Base-by-base conservation (phyloP, 2,113 vertebrate species). In the Accipiter cooperii region DNA sequence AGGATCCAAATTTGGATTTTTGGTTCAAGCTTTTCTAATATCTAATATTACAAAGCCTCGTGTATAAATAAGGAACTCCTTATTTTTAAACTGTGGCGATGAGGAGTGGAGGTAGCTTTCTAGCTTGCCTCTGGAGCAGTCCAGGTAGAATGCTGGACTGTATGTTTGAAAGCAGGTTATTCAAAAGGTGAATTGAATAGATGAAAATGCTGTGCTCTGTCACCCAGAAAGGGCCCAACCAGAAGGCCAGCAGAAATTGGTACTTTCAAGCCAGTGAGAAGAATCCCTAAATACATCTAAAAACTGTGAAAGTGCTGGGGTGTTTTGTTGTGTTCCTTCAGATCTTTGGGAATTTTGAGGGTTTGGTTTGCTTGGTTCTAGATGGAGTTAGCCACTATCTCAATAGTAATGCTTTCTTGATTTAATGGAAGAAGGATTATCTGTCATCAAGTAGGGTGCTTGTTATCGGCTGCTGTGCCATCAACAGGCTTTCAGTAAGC, bases 341-440 rank as follows among this genome's bases (percentile, higher is more conserved):
- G 57, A 68, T 93, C 47, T 70, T 60, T 24, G 60, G 49, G 85
- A 88, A 74, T 88, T 85, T 55, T 1, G 6, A 83, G 71, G 33
- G 61, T 63, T 86, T 69, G 68, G 1, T 77, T 95, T 89, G 71
- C 17, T 94, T 87, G 69, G 19, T 87, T 94, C 57, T 88, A 69
- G 54, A 52, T 83, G 40, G 70, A 83, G 92, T 92, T 94, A 93
- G 65, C 57, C 63, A 44, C 75, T 91, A 29, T 93, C 85, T 94
- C 78, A 69, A 31, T 91, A 93, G 85, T 88, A 94, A 96, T 92
- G 68, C 93, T 95, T 93, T 93, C 95, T 96, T 96, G 92, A 96
- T 96, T 96, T 96, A 96, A 96, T 97, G 96, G 95, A 88, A 84
- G 84, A 96, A 94, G 95, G 95, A 96, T 97, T 96, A 95, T 95